Conservation (phyloP, 2,888 invertebrate species). For the Rhagophthalmus giganteus region DNA sequence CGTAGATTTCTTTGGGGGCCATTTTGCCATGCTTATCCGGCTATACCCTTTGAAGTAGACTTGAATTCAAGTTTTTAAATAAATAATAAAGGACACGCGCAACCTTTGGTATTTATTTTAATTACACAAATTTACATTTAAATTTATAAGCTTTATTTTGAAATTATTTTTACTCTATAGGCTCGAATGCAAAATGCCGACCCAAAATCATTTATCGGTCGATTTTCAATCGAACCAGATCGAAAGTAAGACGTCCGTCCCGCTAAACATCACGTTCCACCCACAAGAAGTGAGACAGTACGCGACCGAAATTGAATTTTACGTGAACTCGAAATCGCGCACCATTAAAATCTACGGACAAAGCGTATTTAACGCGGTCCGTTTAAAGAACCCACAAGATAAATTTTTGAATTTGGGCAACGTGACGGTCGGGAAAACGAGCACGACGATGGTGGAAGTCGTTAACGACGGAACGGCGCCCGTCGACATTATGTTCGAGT, state of each 20-base stretch:
- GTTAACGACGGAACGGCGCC: constrained; percentile 61
- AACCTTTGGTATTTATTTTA: no score
- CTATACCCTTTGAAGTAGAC: no score
- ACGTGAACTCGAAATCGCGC: constrained; percentile 60
- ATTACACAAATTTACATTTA: no score
- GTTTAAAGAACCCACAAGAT: constrained; percentile 49
- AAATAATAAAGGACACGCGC: no score
- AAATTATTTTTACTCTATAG: constrained; percentile 49
- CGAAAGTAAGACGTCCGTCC: constrained; percentile 53
- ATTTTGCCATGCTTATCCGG: no score
- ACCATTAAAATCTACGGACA: constrained; percentile 61
- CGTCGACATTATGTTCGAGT: constrained; percentile 60
- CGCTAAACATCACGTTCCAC: constrained; percentile 60
- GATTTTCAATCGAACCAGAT: constrained; percentile 56
- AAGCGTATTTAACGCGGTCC: constrained; percentile 55
- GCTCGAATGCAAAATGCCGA: constrained; percentile 58
- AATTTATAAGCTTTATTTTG: no score
- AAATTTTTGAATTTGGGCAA: constrained; percentile 53
- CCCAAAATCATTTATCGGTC: constrained; percentile 58
- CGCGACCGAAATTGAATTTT: constrained; percentile 59
- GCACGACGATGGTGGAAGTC: constrained; percentile 60
- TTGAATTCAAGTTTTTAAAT: no score
- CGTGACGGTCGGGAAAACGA: constrained; percentile 56
- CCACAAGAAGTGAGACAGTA: constrained; percentile 60
- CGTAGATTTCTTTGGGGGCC: no score